These are phyloP conservation scores for Tangachromis dhanisi DNA, from an alignment of 2,113 vertebrate species.

Conservation along the genomic window DNA sequence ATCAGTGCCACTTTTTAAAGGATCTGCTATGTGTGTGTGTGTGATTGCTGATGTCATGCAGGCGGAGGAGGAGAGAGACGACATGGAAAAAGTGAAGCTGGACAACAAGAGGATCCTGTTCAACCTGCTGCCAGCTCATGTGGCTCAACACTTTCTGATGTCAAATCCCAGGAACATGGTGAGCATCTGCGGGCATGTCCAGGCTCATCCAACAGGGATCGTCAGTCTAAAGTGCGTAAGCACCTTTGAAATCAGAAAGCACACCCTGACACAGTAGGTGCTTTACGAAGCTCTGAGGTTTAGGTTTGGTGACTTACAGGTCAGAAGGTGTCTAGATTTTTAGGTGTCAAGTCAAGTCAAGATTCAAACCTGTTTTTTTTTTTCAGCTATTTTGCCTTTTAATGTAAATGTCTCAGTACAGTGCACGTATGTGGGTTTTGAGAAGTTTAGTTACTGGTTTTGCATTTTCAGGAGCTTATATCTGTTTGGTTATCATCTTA, in stretches of 20 bases:
- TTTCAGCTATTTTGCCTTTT: neutral
- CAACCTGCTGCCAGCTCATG: constrained; percentile 93
- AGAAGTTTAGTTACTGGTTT: neutral
- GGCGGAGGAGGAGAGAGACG: constrained; percentile 86
- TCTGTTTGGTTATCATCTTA: neutral
- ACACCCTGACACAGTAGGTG: neutral
- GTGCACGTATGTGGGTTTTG: neutral
- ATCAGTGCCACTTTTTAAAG: neutral
- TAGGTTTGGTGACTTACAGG: neutral
- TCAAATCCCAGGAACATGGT: constrained; percentile 99
- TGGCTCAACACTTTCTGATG: constrained; percentile 97
- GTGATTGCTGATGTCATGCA: neutral
- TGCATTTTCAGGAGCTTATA: neutral
- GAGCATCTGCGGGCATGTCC: constrained; percentile 38
- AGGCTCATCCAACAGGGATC: neutral
- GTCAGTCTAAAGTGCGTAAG: neutral
- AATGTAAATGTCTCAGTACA: neutral
- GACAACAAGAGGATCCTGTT: constrained; percentile 98
- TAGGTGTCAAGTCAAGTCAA: neutral
- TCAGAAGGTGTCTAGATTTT: neutral
- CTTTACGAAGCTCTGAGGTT: neutral
- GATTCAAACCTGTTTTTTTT: neutral
- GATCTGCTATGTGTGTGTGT: neutral
- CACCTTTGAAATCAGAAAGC: neutral
- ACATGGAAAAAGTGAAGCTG: constrained; percentile 97